Conservation (phyloP, 2,797 vertebrate genomes). For the Alca torda region DNA sequence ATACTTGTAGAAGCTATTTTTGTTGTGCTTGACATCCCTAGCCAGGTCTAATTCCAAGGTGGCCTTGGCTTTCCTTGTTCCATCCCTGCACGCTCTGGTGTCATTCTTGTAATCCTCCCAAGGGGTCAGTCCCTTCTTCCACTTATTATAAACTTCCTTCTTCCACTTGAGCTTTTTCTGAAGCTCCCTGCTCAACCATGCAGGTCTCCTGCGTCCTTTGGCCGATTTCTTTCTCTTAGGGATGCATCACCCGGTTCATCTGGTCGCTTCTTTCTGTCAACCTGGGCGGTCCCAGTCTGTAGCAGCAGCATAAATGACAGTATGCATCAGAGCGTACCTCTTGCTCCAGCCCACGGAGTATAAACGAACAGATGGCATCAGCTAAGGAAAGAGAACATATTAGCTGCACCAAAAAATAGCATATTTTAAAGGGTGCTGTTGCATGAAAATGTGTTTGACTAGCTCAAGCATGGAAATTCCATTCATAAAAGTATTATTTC, state of each 20-base stretch:
- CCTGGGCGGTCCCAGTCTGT: not conserved
- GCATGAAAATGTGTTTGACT: not conserved
- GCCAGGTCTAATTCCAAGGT: too few species aligned
- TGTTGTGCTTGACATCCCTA: too few species aligned
- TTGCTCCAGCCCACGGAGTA: not conserved
- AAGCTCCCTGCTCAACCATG: too few species aligned
- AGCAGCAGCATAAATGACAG: not conserved
- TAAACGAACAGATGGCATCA: not conserved
- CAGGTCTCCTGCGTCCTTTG: too few species aligned
- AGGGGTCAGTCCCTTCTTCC: too few species aligned
- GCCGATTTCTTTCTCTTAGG: too few species aligned
- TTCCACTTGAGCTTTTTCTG: too few species aligned
- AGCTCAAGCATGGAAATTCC: not conserved
- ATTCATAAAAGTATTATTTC: not conserved
- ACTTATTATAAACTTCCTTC: too few species aligned
- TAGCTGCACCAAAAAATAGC: not conserved
- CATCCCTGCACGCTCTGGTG: too few species aligned
- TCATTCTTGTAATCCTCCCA: too few species aligned
- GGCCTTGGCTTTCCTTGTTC: too few species aligned
- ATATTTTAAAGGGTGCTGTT: not conserved
- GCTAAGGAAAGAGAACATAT: not conserved
- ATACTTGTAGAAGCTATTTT: too few species aligned
- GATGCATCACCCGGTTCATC: not conserved
- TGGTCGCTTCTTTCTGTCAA: not conserved
- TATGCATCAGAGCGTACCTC: not conserved